Evolutionary conservation across 2,797 vertebrate species (phyloP), one percentile per base, ranked within the genome.

Genomic region (Silurus aristotelis): DNA sequence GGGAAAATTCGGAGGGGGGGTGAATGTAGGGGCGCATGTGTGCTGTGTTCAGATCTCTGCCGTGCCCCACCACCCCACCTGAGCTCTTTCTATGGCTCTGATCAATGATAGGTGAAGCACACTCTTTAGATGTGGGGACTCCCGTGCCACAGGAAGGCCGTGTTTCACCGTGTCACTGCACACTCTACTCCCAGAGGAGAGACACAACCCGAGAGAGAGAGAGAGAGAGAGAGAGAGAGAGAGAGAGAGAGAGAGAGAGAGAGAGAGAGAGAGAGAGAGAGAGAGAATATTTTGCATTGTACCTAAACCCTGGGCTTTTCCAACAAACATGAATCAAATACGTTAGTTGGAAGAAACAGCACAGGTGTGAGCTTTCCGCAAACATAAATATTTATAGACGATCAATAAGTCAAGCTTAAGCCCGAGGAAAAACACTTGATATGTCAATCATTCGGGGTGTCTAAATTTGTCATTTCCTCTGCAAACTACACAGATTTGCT

Each of bases 21-120:
- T 13, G 52, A 25, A 61, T 75, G 70, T 91, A 92, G 90, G 88
- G 90, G 90, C 93, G 93, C 91, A 87, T 92, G 93, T 93, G 92
- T 92, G 92, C 89, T 82, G 89, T 66, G 85, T 88, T 88, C 79
- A 82, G 88, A 89, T 87, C 89, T 90, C 91, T 90, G 86, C 90
- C 86, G 70, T 80, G 66, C 63, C 82, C 83, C 60, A 85, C 84
- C 89, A 85, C 89, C 87, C 90, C 92, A 93, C 92, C 93, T 93
- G 92, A 93, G 89, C 90, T 90, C 85, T 91, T 84, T 85, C 84
- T 88, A 86, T 60, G 79, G 64, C 77, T 75, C 88, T 84, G 82
- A 83, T 86, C 83, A 77, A 64, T 87, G 87, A 88, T 92, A 94
- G 91, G 91, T 86, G 82, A 91, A 90, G 93, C 92, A 91, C 88